Evolutionary conservation across 2,888 invertebrate species (phyloP), one percentile per base, ranked within the genome.

Genomic region (Cerastis leucographa): DNA sequence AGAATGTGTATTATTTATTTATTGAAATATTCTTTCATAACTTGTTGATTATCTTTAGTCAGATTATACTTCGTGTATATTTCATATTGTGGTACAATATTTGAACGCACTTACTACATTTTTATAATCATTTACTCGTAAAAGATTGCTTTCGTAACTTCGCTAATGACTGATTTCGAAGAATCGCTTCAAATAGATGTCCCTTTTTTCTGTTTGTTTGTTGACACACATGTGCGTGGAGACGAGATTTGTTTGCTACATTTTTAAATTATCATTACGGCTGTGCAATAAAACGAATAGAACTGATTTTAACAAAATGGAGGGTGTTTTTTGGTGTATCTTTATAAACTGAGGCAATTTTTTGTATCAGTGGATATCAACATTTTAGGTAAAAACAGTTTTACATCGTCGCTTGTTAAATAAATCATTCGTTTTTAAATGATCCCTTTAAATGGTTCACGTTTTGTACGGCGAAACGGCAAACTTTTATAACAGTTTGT

Each of bases 221-320:
- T 72, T 66, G 56, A 40, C 62, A 29, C 82, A 82, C 72, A 62
- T 81, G 74, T 69, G 62, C 29, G 40, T 56, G 46, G 29, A 35
- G 68, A 61, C 49, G 35, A n/a, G 29, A 71, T 81, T 74, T 67
- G 29, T 81, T 71, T 59, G 17, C 42, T 51, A 61, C 59, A 51
- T 56, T 46, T 71, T 82, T 56, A 61, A 66, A 79, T 70, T 40
- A 54, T 46, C 29, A 77, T 76, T 46, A 76, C n/a, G 35, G 44
- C 49, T 35, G 11, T 8, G 40, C 4, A 22, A 49, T 35, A 68
- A 61, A 42, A 68, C n/a, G 3, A 61, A 22, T 4, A 17, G n/a
- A 67, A 51, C n/a, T n/a, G 19, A 42, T 66, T 66, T 46, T 19
- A 54, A 17, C 19, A 61, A 64, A 64, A 62, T n/a, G 8, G 17